phyloP scores from a whole-genome alignment of 2,113 vertebrate genomes.

The Sinocyclocheilus anophthalmus region DNA sequence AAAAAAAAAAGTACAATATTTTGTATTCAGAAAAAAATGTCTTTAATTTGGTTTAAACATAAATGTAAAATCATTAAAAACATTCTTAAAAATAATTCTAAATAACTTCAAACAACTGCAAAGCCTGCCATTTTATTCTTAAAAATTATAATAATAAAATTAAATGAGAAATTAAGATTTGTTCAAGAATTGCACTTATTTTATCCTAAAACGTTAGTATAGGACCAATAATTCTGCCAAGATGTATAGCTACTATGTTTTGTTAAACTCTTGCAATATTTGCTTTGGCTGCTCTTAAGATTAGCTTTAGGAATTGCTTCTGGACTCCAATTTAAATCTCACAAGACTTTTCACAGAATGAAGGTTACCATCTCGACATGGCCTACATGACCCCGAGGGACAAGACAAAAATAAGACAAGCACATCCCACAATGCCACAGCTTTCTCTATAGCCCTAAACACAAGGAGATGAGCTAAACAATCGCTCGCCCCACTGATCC shows the following conservation, averaged over 20 bases:
- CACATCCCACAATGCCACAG: conserved; percentile 41
- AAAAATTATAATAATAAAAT: too few species aligned
- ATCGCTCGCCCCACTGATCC: conserved; percentile 56
- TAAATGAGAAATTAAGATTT: too few species aligned
- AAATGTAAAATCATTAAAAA: too few species aligned
- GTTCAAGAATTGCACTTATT: too few species aligned
- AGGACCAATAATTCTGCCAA: conserved; percentile 14
- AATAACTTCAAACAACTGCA: too few species aligned
- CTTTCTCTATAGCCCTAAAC: conserved; percentile 47
- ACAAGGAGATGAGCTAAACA: conserved; percentile 54
- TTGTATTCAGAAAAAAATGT: too few species aligned
- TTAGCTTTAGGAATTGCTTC: background rate
- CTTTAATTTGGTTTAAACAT: too few species aligned
- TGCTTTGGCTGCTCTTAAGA: background rate
- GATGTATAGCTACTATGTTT: conserved; percentile 22
- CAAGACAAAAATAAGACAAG: conserved; percentile 54
- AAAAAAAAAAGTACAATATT: too few species aligned
- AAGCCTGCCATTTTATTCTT: too few species aligned
- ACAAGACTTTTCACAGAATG: background rate
- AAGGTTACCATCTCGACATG: conserved; percentile 12
- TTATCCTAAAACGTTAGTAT: too few species aligned
- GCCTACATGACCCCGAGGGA: background rate
- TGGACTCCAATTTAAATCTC: conserved; percentile 10
- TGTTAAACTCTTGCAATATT: background rate
- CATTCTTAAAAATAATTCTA: too few species aligned